phyloP scores from a whole-genome alignment of 2,113 vertebrate species.

The Anarrhichthys ocellatus region DNA sequence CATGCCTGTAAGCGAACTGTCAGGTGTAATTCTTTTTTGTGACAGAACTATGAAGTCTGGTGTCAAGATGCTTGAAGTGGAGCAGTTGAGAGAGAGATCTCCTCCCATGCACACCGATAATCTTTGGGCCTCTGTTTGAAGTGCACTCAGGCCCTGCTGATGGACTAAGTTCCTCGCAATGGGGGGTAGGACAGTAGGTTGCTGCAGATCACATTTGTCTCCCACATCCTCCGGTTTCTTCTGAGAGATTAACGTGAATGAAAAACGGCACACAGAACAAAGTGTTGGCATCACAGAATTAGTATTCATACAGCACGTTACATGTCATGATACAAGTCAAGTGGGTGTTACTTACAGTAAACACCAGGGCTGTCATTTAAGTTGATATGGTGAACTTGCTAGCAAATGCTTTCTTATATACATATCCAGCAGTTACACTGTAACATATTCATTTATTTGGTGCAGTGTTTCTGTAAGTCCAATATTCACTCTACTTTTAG shows the following conservation, averaged over 20 bases:
- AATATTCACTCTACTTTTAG: background rate
- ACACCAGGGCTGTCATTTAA: background rate
- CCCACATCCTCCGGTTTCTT: slow-evolving; percentile 21
- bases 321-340: background rate
- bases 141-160: slow-evolving; percentile 70
- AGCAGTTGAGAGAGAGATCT: slow-evolving; percentile 59
- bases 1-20: slow-evolving; percentile 58
- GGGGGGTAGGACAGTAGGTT: slow-evolving; percentile 41
- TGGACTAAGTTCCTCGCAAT: slow-evolving; percentile 63
- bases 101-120: slow-evolving; percentile 52
- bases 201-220: slow-evolving; percentile 43
- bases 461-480: background rate
- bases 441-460: background rate
- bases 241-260: slow-evolving; percentile 6
- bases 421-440: background rate
- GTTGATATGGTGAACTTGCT: background rate
- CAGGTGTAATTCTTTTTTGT: slow-evolving; percentile 69
- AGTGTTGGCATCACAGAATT: background rate
- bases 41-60: slow-evolving; percentile 67
- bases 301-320: background rate
- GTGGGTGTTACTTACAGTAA: background rate
- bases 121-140: slow-evolving; percentile 70
- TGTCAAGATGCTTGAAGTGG: slow-evolving; percentile 70
- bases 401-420: background rate
- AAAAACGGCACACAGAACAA: slow-evolving; percentile 9